Evolutionary conservation across 2,888 invertebrate species (phyloP), one percentile per base, ranked within the genome.

Genomic region (Chloromyia formosa): DNA sequence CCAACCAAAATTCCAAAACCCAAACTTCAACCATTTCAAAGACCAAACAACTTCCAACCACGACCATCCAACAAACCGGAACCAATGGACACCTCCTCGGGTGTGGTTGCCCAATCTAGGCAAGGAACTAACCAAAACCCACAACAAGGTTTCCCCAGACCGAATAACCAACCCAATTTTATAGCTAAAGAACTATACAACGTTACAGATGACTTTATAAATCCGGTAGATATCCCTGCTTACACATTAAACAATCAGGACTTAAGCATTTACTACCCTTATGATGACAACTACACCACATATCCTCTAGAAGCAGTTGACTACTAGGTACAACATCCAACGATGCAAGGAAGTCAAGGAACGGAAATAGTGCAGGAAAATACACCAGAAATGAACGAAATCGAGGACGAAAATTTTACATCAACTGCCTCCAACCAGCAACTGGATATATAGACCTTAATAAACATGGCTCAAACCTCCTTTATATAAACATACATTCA

Each of bases 371-470:
- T 42, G 12, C 42, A 42, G 42, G 42, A 5, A 12, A 42, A 9
- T 42, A 12, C 5, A 42, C 5, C 42, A 42, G 12, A 9, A 5
- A 42, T 42, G 7, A 42, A 42, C 12, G 54, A 54, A 16, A 54
- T 54, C n/a, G 54, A 54, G 4, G 54, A 54, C 16, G n/a, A 4
- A 77, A 74, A 79, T 79, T 79, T 79, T 78, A 58, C 1, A n/a
- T 27, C n/a, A 54, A 40, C 14, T n/a, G 78, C 77, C 78, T 77
- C 77, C 54, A 60, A 73, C 22, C 75, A 76, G 56, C 74, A 68
- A 75, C 75, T 12, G 78, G 79, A 27, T 77, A 75, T 66, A 23
- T 78, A 74, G 77, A 77, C 23, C 22, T 76, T 10, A 77, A 77
- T 58, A 75, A 72, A 35, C 69, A 77, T 22, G 74, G 74, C 1